These are phyloP conservation scores for Xestia xanthographa DNA, from an alignment of 2,888 invertebrate species.

Conservation along the genomic window DNA sequence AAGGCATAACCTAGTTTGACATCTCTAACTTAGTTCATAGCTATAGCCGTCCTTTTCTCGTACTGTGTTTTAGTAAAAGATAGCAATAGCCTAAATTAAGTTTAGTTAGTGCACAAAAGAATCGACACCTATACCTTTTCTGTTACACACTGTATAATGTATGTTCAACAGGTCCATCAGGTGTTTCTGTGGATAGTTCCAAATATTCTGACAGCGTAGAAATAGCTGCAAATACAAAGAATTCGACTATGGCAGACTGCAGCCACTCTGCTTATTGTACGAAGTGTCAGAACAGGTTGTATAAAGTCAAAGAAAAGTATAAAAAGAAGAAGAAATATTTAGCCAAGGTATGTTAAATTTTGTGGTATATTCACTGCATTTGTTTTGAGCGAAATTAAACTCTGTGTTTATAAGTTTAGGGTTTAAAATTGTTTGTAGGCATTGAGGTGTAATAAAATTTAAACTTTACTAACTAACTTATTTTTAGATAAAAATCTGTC, in stretches of 20 bases:
- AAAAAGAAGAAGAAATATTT: slow-evolving; percentile 74
- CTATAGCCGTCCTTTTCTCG: too few relatives aligned
- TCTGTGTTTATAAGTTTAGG: background rate
- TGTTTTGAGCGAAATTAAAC: slow-evolving; percentile 3
- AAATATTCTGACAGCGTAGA: slow-evolving; percentile 66
- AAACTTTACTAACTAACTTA: too few relatives aligned
- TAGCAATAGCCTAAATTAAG: too few relatives aligned
- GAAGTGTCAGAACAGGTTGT: slow-evolving; percentile 75
- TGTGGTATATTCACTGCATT: background rate
- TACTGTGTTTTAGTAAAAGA: too few relatives aligned
- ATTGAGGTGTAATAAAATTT: background rate
- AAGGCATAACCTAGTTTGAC: too few relatives aligned
- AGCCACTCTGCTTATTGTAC: slow-evolving; percentile 77
- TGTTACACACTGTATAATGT: background rate
- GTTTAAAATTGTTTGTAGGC: background rate
- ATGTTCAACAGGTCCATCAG: slow-evolving; percentile 67
- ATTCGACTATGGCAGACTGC: slow-evolving; percentile 68
- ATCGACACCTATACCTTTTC: too few relatives aligned
- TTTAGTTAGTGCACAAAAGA: too few relatives aligned
- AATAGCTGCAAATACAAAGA: slow-evolving; percentile 36
- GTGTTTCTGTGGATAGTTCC: slow-evolving; percentile 54
- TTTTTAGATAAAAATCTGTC: background rate
- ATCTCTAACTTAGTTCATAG: too few relatives aligned
- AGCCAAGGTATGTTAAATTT: slow-evolving; percentile 70
- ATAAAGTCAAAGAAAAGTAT: slow-evolving; percentile 74